These are phyloP conservation scores for Poecilus cupreus DNA, from an alignment of 2,888 invertebrate genomes.

Conservation along the genomic window DNA sequence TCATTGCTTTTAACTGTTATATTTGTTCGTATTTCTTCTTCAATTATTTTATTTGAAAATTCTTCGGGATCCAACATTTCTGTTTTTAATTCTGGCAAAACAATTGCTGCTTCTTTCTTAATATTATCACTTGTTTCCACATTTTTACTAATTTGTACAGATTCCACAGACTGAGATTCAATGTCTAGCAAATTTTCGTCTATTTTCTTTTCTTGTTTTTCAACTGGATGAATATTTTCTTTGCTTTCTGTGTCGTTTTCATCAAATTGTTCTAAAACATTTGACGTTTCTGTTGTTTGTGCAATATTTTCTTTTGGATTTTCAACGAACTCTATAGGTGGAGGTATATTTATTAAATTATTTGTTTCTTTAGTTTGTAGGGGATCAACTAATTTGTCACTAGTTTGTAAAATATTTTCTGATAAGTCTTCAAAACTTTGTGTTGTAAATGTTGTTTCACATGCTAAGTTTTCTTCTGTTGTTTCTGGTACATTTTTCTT, in stretches of 20 bases:
- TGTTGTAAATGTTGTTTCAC: neutral
- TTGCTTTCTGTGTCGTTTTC: neutral
- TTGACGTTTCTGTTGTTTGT: neutral
- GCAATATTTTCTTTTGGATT: neutral
- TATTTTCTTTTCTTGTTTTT: neutral
- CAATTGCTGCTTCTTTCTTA: slow-evolving; percentile 26
- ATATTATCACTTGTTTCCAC: neutral
- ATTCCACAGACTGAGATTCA: neutral
- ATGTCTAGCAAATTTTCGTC: neutral
- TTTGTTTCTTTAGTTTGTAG: neutral
- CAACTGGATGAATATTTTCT: neutral
- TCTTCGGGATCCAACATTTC: neutral
- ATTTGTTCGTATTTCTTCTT: neutral
- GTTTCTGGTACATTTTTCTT: neutral
- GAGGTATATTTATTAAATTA: neutral
- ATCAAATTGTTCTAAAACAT: neutral
- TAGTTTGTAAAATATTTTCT: neutral
- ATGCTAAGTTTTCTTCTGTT: neutral
- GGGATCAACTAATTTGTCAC: neutral
- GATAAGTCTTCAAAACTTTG: neutral
- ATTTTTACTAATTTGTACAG: neutral
- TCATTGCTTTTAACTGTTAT: neutral
- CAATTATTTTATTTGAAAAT: neutral
- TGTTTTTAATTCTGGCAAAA: slow-evolving; percentile 16
- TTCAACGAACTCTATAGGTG: neutral